Base-by-base conservation (phyloP, 2,888 invertebrate genomes). In the Neocrepidodera transversa region DNA sequence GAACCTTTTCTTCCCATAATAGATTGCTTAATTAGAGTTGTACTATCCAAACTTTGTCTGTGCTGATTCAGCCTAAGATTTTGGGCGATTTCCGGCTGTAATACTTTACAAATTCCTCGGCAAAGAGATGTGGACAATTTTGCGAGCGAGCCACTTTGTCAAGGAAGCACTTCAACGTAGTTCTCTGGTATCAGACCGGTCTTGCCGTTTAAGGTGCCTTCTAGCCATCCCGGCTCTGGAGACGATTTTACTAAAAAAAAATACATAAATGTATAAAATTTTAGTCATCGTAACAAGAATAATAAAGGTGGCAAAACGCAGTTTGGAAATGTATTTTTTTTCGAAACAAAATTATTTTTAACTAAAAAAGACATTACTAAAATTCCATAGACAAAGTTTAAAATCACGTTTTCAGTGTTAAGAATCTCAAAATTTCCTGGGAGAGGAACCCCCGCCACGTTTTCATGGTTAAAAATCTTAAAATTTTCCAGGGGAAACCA, bases 151-250 rank as follows among this genome's bases (percentile, higher is more conserved):
- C 72, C 71, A 60, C 71, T 71, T 60, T 76, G 79, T 85, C 83
- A 91, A 69, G 90, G 90, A 75, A 92, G 84, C 72, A 90, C 86
- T 83, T 97, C 95, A 58, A 97, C 95, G 81, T 97, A 97, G 83
- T 97, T 97, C 81, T 94, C 94, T 63, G 97, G 97, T 80, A 97
- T 92, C 66, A 97, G 86, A 48, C 97, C 97, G 47, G 89, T 90
- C 82, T 90, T 90, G 60, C 97, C 97, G 80, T 93, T 90, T 68
- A 97, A 83, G 52, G 92, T 91, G 66, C 98, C 98, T 79, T 97
- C 95, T 74, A 98, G 84, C 98, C 98, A 98, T 70, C 98, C 97
- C 14, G 97, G 97, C 82, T 98, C 98, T 75, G 92, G 89, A 17
- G 96, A 96, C 68, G 88, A 86, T 73, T 91, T 88, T 60, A 95